These are phyloP conservation scores for Scaptomyza polygonia DNA, from an alignment of 2,888 invertebrate species.

Conservation along the genomic window DNA sequence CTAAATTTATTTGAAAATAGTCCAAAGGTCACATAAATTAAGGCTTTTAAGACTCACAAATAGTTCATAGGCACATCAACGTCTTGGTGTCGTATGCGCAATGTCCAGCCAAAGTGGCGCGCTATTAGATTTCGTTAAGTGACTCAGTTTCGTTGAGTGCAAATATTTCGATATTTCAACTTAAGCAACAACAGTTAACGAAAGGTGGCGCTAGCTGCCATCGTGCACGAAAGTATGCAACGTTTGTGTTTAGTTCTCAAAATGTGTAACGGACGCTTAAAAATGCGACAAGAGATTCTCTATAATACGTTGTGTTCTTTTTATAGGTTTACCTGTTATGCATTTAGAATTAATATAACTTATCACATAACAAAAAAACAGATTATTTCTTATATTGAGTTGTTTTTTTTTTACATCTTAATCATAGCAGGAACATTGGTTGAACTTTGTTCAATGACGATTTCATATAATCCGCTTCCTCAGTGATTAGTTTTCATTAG, in stretches of 20 bases:
- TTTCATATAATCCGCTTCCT: slow-evolving; percentile 53
- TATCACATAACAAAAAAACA: background rate
- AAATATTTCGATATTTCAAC: background rate
- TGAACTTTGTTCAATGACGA: slow-evolving; percentile 48
- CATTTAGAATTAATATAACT: too few relatives aligned
- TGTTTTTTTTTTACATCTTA: background rate
- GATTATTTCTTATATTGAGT: background rate
- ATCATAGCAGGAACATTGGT: slow-evolving; percentile 15
- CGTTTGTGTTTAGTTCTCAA: background rate
- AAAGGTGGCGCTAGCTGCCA: slow-evolving; percentile 35
- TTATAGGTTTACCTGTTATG: background rate
- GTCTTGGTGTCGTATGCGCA: slow-evolving; percentile 60
- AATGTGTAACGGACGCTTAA: slow-evolving; percentile 14
- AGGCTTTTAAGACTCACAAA: slow-evolving; percentile 28
- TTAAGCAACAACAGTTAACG: background rate
- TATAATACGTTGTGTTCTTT: background rate
- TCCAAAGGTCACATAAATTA: slow-evolving; percentile 66
- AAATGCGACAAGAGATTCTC: background rate
- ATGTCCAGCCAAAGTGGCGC: slow-evolving; percentile 32
- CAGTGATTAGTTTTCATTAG: slow-evolving; percentile 15
- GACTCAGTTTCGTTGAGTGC: slow-evolving; percentile 16
- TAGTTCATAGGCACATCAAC: slow-evolving; percentile 18
- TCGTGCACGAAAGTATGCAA: slow-evolving; percentile 54
- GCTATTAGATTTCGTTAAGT: slow-evolving; percentile 23
- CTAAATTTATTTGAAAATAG: slow-evolving; percentile 39